These are phyloP conservation scores for Xiphophorus birchmanni DNA, from an alignment of 2,797 vertebrate genomes.

Conservation along the genomic window DNA sequence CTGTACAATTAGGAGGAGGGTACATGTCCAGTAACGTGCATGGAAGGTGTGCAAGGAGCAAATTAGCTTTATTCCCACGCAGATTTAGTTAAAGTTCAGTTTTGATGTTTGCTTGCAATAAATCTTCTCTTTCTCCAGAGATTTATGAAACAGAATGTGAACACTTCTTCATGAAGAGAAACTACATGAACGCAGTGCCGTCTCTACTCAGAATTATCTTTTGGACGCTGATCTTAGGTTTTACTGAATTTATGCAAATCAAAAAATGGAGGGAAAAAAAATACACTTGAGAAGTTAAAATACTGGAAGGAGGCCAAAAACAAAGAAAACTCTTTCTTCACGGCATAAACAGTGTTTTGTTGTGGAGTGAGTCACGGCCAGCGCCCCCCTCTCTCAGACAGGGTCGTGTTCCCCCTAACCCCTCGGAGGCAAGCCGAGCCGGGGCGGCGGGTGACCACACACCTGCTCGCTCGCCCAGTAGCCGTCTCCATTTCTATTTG, in stretches of 20 bases:
- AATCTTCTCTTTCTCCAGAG: background rate
- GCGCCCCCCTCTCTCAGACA: conserved; percentile 33
- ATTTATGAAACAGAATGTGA: background rate
- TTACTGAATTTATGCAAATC: background rate
- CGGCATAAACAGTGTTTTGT: conserved; percentile 26
- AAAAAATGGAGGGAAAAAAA: background rate
- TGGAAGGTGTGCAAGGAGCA: background rate
- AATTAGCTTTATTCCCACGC: background rate
- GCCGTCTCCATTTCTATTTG: conserved; percentile 47
- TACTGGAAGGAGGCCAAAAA: background rate
- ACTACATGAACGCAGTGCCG: background rate
- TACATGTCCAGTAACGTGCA: background rate
- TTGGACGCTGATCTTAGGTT: background rate
- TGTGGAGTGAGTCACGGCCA: conserved; percentile 51
- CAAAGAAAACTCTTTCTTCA: background rate
- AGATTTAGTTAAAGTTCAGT: background rate
- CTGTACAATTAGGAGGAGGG: background rate
- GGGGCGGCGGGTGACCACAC: conserved; percentile 46
- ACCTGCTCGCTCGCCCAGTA: conserved; percentile 53
- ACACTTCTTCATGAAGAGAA: background rate
- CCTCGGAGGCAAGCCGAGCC: conserved; percentile 1
- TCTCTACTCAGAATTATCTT: background rate
- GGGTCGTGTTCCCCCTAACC: conserved; percentile 48
- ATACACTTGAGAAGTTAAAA: background rate
- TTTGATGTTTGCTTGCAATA: background rate